Conservation (phyloP, 1,140 invertebrate species). For the Orius insidiosus region DNA sequence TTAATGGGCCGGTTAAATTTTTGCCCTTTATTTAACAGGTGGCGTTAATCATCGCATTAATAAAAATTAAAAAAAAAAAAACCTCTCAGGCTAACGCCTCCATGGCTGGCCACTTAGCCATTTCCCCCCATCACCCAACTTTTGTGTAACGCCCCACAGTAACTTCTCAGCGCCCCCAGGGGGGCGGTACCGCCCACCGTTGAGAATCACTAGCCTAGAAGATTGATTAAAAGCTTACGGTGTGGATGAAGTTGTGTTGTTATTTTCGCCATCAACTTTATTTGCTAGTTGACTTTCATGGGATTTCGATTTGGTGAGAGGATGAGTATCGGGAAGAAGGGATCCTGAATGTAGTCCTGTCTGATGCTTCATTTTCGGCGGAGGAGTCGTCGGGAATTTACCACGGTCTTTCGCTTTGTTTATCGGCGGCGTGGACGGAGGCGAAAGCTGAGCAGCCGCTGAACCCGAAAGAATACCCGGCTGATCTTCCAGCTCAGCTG, state of each 20-base stretch:
- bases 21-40: too few relatives aligned
- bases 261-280: constrained; percentile 20
- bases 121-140: too few relatives aligned
- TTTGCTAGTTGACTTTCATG: constrained; percentile 70
- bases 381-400: constrained; percentile 60
- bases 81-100: too few relatives aligned
- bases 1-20: too few relatives aligned
- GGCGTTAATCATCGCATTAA: too few relatives aligned
- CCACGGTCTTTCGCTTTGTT: constrained; percentile 21
- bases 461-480: constrained; percentile 11
- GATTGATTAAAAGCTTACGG: background rate
- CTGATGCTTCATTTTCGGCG: constrained; percentile 52
- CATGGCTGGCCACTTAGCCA: too few relatives aligned
- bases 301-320: constrained; percentile 76
- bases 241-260: constrained; percentile 11
- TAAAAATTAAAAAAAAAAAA: too few relatives aligned
- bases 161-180: too few relatives aligned
- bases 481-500: constrained; percentile 21
- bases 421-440: constrained; percentile 36
- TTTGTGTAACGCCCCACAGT: too few relatives aligned
- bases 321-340: constrained; percentile 35
- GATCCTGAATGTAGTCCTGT: constrained; percentile 30
- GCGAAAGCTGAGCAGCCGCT: constrained; percentile 19
- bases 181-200: too few relatives aligned
- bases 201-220: too few relatives aligned